phyloP scores from a whole-genome alignment of 2,113 vertebrate genomes.

The Hemichromis elongatus region DNA sequence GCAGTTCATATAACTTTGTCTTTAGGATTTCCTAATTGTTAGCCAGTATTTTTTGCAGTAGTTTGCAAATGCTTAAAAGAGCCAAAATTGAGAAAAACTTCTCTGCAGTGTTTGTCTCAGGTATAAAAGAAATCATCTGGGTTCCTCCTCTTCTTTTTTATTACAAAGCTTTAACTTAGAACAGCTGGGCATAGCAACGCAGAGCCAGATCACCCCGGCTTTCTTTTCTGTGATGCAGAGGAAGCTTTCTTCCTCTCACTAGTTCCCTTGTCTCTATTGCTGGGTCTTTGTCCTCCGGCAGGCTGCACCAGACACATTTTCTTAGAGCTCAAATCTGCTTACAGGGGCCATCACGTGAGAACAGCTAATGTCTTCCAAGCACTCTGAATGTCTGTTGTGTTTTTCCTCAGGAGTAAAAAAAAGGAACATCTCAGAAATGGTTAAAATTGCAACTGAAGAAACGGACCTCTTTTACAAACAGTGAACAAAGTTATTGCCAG shows the following conservation, averaged over 20 bases:
- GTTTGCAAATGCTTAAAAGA: background rate
- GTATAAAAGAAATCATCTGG: conserved; percentile 3
- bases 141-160: background rate
- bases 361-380: conserved; percentile 48
- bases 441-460: conserved; percentile 22
- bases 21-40: background rate
- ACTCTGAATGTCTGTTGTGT: conserved; percentile 37
- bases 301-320: conserved; percentile 40
- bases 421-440: conserved; percentile 19
- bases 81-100: background rate
- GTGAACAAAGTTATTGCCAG: background rate
- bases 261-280: conserved; percentile 7
- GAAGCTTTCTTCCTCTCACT: conserved; percentile 2
- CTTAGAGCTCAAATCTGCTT: conserved; percentile 40
- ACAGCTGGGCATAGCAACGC: conserved; percentile 25
- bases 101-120: background rate
- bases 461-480: conserved; percentile 17
- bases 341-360: conserved; percentile 52
- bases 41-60: background rate
- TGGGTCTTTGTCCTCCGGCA: conserved; percentile 39
- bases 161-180: conserved; percentile 9
- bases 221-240: conserved; percentile 26
- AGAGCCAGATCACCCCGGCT: conserved; percentile 19
- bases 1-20: background rate
- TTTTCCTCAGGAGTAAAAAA: conserved; percentile 4